Base-by-base conservation (phyloP, 1,140 invertebrate species). In the Littorina saxatilis region DNA sequence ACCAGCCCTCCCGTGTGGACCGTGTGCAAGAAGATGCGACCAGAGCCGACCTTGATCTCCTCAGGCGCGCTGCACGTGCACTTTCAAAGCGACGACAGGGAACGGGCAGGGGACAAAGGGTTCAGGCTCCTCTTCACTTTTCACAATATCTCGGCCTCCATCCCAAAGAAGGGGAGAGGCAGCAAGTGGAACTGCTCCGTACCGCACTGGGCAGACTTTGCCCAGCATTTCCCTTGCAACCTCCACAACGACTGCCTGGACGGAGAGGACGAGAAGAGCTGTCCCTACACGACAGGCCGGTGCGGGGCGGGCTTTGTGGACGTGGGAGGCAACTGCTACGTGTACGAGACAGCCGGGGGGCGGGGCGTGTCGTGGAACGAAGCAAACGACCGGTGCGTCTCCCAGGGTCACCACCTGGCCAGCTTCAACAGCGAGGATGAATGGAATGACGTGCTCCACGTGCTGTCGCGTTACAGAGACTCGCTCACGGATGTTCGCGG, bases 151-250 rank as follows among this genome's bases (percentile, higher is more conserved):
- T 15, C 72, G 20, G 37, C 37, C 4, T 11, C 40, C n/a, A 20
- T 43, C 20, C 9, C 23, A n/a, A 11, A 47, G n/a, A 23, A 43
- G 72, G 0, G 1, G 39, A 40, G 72, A 23, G 39, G 40, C n/a
- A n/a, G n/a, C n/a, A n/a, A n/a, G 40, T 74, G 72, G 72, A 74
- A 74, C 72, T 74, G 72, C 39, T 74, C 72, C 40, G 72, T 47
- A 23, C 37, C 72, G 7, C 23, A 43, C 72, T 74, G 72, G 72
- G 23, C 37, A 15, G 72, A 74, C 72, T 74, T 74, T 40, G 20
- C 20, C 13, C 72, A 43, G 39, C 72, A 74, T 40, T 74, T 74
- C 39, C 72, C 72, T 1, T 74, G 72, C 39, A 74, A 74, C 72
- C 72, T 74, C 29, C 20, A 27, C 23, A n/a, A 20, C 20, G 72